Conservation (phyloP, 1,140 invertebrate species). For the Euura lappo region DNA sequence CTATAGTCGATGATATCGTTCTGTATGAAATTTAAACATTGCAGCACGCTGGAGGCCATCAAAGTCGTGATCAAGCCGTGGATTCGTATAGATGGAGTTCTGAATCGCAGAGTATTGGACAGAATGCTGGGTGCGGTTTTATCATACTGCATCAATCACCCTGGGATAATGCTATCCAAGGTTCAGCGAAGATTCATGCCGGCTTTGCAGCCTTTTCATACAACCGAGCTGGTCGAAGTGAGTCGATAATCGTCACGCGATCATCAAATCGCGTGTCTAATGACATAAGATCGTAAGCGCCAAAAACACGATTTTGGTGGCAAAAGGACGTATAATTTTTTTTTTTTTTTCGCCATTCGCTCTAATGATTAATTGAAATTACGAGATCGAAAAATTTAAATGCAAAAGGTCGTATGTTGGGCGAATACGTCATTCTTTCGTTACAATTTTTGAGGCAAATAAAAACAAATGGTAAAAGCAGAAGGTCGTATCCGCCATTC, state of each 20-base stretch:
- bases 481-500: too few relatives aligned
- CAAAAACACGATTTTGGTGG: too few relatives aligned
- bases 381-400: too few relatives aligned
- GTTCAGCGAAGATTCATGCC: conserved; percentile 64
- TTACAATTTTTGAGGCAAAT: too few relatives aligned
- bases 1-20: background rate
- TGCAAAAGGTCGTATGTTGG: too few relatives aligned
- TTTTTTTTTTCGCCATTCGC: too few relatives aligned
- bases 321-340: too few relatives aligned
- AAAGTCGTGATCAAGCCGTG: conserved; percentile 68
- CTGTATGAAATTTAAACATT: conserved; percentile 20
- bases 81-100: conserved; percentile 75
- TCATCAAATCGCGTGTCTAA: background rate
- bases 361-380: too few relatives aligned
- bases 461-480: too few relatives aligned
- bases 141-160: conserved; percentile 67
- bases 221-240: conserved; percentile 61
- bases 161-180: conserved; percentile 62
- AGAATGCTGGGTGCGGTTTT: conserved; percentile 72
- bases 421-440: too few relatives aligned
- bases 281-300: too few relatives aligned
- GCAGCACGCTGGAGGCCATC: conserved; percentile 53
- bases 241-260: conserved; percentile 15
- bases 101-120: conserved; percentile 74
- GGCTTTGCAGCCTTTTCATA: conserved; percentile 60